Evolutionary conservation across 2,888 invertebrate genomes (phyloP), one percentile per base, ranked within the genome.

Genomic region (Athalia cordata): DNA sequence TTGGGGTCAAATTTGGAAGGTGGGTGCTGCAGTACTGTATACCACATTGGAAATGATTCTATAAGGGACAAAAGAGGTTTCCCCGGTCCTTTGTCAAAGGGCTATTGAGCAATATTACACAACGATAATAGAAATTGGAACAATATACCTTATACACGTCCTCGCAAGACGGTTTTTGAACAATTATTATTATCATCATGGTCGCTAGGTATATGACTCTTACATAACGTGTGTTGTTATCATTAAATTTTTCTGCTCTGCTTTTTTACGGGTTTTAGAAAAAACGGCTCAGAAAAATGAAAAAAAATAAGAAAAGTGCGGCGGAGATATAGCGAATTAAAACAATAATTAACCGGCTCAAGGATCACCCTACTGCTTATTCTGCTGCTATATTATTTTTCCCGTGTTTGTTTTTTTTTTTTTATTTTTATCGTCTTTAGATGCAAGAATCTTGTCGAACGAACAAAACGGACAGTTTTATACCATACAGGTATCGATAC

Each of bases 91-190:
- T 68, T 59, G 70, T 70, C 57, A 70, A 72, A 72, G 72, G 57
- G 52, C 45, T 59, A n/a, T 4, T 6, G n/a, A 13, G 13, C 59
- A 47, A 72, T 59, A 57, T 72, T 59, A 57, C 45, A 43, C 72
- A 47, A 47, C 72, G 72, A 72, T 72, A 72, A 72, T 57, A 72
- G 13, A 72, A 72, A 59, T 72, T 57, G 57, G 72, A 59, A 72
- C 57, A 47, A 72, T 72, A 59, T 43, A 29, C 29, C 29, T n/a
- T n/a, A 29, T 29, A 57, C 43, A 13, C 59, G 57, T 59, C 52
- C 11, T 47, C 29, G 2, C 29, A 29, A 29, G 52, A 57, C 57
- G 72, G 72, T 45, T 50, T 72, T 47, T 45, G 68, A 52, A n/a
- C 47, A 11, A 47, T 72, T 59, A 72, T 72, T 57, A 59, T 72